Base-by-base conservation (phyloP, 2,113 vertebrate genomes). In the Cettia cetti region DNA sequence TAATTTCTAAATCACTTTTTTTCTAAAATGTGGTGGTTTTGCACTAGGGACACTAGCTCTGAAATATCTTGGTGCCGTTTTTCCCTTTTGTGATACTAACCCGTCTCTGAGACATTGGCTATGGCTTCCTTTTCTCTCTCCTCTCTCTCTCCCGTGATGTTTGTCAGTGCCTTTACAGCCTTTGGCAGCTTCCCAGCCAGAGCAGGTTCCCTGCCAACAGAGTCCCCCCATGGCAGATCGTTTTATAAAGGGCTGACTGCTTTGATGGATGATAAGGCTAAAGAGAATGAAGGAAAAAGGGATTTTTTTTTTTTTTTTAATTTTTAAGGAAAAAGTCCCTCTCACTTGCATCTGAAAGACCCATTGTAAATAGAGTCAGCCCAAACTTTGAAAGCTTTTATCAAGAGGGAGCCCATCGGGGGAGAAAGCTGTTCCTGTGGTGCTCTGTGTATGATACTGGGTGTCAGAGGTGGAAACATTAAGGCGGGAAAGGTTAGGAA, bases 101-200 rank as follows among this genome's bases (percentile, higher is more conserved):
- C 86, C 19, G 11, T 89, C 88, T 92, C 80, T 68, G 53, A 92
- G 59, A 45, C 30, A 37, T 42, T 74, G 66, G 54, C 70, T 87
- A 59, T 5, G 3, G 75, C 85, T 85, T 86, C 24, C 20, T 91
- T 60, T 59, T 50, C 60, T 71, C 61, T 47, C 50, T 44, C 45
- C 27, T 50, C 76, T 47, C n/a, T 35, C 31, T 35, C 42, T 20
- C 22, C 27, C 2, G 0, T 88, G 59, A 63, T 90, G 44, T 90
- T 94, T 97, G 80, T 74, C 82, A 86, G 39, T 61, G 59, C 50
- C 94, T 92, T 91, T 77, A 37, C 66, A 80, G 85, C 80, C 85
- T 63, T 89, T 96, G 96, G 92, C 95, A 96, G 79, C 79, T 86
- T 90, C 90, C 91, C 93, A 97, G 93, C 35, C 79, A 70, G 71